Evolutionary conservation across 2,113 vertebrate genomes (phyloP).

Genomic region (Cavia porcellus): DNA sequence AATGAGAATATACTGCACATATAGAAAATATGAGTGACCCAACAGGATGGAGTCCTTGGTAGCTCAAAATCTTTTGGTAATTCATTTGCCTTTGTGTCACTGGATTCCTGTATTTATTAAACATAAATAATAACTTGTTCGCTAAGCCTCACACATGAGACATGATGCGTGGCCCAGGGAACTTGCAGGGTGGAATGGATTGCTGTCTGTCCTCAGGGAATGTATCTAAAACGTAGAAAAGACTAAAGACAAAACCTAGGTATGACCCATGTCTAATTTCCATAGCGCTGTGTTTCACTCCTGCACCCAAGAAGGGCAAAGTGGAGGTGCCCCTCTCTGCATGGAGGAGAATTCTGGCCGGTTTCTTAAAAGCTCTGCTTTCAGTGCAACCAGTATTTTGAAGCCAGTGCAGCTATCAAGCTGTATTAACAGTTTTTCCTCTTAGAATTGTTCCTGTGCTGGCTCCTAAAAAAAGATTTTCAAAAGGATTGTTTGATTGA

Average conservation of each 20-base stretch:
- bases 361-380: conserved; percentile 67
- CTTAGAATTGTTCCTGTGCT: conserved; percentile 79
- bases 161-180: neutral
- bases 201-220: neutral
- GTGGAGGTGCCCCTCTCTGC: neutral
- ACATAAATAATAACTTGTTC: neutral
- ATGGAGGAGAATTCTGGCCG: neutral
- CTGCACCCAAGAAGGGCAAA: neutral
- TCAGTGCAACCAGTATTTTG: conserved; percentile 72
- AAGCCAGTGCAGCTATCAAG: conserved; percentile 74
- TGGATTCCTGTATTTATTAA: neutral
- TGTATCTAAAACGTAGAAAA: neutral
- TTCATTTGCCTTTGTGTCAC: neutral
- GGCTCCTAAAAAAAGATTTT: conserved; percentile 72
- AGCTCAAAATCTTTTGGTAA: neutral
- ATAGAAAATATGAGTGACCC: neutral
- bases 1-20: neutral
- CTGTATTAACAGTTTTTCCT: conserved; percentile 79
- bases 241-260: neutral
- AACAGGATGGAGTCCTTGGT: neutral
- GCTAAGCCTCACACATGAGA: neutral
- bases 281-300: neutral
- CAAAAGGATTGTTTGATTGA: conserved; percentile 87
- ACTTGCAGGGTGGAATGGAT: neutral
- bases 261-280: neutral